These are phyloP conservation scores for Ursus arctos DNA, from an alignment of 2,113 vertebrate species.

Conservation along the genomic window DNA sequence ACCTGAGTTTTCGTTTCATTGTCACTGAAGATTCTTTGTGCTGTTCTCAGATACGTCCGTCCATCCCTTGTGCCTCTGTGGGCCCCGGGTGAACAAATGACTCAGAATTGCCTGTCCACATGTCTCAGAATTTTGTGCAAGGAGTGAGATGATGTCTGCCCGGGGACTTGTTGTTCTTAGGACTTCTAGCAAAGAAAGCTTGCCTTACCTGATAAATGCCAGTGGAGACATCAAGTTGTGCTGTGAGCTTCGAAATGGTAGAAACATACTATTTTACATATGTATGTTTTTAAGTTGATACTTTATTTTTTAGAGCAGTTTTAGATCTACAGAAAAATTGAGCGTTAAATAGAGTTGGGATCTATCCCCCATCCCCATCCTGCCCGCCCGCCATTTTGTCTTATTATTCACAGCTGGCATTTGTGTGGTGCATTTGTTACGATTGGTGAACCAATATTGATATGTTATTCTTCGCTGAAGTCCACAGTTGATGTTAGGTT, in stretches of 20 bases:
- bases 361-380: accelerated
- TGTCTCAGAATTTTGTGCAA: not conserved
- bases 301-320: not conserved
- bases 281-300: slow-evolving; percentile 18
- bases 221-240: not conserved
- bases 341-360: not conserved
- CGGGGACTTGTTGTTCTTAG: not conserved
- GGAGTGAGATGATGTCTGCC: not conserved
- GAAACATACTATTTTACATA: not conserved
- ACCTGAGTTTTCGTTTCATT: not conserved
- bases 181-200: slow-evolving; percentile 24
- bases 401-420: not conserved
- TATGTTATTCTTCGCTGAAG: not conserved
- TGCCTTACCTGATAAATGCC: not conserved
- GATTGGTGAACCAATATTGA: not conserved
- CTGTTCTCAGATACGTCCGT: not conserved
- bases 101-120: not conserved
- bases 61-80: not conserved
- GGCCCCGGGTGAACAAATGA: not conserved
- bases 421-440: not conserved
- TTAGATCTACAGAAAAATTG: not conserved
- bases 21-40: not conserved
- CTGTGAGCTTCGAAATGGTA: slow-evolving; percentile 11
- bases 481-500: not conserved
- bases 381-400: not conserved